Percentiles rank a stretch among this genome's conserved stretches.
These are phyloP conservation scores for Diachasma alloeum DNA, from an alignment of 1,140 invertebrate species.

Conservation along the genomic window DNA sequence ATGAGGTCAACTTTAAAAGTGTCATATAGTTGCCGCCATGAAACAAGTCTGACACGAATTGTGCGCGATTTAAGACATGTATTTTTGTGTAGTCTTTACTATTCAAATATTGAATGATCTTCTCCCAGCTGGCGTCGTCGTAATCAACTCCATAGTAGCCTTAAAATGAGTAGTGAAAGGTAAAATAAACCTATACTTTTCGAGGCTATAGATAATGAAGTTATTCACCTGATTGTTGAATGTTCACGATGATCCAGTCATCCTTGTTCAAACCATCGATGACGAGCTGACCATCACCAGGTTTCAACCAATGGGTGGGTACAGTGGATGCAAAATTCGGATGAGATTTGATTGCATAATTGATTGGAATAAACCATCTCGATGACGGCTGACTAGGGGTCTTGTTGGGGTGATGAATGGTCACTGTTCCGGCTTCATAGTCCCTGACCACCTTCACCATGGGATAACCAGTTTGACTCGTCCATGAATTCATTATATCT, in stretches of 20 bases:
- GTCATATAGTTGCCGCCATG: conserved; percentile 67
- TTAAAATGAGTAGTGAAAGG: conserved; percentile 33
- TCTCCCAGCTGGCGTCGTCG: conserved; percentile 78
- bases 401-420: conserved; percentile 63
- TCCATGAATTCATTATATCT: conserved; percentile 75
- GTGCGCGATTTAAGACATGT: conserved; percentile 72
- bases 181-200: conserved; percentile 33
- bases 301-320: conserved; percentile 55
- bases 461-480: conserved; percentile 74
- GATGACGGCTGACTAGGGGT: conserved; percentile 48
- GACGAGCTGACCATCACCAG: conserved; percentile 42
- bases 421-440: conserved; percentile 58
- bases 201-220: conserved; percentile 29
- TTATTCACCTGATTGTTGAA: conserved; percentile 61
- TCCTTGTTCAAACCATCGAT: conserved; percentile 52
- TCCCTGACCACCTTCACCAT: conserved; percentile 68
- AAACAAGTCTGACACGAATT: conserved; percentile 79
- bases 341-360: conserved; percentile 55
- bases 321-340: conserved; percentile 57
- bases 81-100: conserved; percentile 65
- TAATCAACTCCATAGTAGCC: conserved; percentile 86
- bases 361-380: conserved; percentile 64
- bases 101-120: conserved; percentile 72
- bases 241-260: conserved; percentile 67
- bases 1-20: conserved; percentile 69